phyloP scores from a whole-genome alignment of 2,797 vertebrate genomes.

The Peromyscus nudipes region DNA sequence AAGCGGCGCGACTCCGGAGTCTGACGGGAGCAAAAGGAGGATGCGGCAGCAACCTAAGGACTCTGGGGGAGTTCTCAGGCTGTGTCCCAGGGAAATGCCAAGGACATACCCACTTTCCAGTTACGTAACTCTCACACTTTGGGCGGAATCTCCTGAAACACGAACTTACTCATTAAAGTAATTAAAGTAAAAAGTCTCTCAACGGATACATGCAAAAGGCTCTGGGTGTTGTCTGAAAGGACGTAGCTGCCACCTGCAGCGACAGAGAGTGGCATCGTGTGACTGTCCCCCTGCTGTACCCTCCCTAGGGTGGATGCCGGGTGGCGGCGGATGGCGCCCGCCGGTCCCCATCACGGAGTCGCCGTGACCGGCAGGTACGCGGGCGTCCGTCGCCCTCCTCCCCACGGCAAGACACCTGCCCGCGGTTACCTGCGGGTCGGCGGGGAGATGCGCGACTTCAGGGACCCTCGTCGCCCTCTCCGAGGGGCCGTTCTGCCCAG shows the following conservation, averaged over 20 bases:
- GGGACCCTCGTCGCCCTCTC: neutral
- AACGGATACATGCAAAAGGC: neutral
- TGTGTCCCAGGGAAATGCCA: conserved; percentile 20
- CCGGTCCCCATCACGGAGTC: neutral
- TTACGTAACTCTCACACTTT: conserved; percentile 67
- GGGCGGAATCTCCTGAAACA: neutral
- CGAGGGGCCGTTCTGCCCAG: neutral
- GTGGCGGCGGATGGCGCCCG: neutral
- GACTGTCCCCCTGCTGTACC: too few species aligned
- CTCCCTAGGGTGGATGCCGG: neutral
- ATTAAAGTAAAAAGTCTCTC: conserved; percentile 2
- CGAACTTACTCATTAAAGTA: neutral
- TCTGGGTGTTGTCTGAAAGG: neutral
- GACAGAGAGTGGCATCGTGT: neutral
- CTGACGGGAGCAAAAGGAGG: neutral
- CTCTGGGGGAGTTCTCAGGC: neutral
- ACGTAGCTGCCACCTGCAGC: neutral
- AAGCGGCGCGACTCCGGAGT: rapidly evolving
- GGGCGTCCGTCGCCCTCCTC: neutral
- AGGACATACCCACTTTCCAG: conserved; percentile 7
- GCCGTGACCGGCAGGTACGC: neutral
- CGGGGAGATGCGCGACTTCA: neutral
- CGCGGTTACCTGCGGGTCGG: conserved; percentile 73
- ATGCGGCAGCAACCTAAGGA: neutral
- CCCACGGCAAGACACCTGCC: neutral